phyloP scores from a whole-genome alignment of 2,797 vertebrate species.

The Pelochelys cantorii region DNA sequence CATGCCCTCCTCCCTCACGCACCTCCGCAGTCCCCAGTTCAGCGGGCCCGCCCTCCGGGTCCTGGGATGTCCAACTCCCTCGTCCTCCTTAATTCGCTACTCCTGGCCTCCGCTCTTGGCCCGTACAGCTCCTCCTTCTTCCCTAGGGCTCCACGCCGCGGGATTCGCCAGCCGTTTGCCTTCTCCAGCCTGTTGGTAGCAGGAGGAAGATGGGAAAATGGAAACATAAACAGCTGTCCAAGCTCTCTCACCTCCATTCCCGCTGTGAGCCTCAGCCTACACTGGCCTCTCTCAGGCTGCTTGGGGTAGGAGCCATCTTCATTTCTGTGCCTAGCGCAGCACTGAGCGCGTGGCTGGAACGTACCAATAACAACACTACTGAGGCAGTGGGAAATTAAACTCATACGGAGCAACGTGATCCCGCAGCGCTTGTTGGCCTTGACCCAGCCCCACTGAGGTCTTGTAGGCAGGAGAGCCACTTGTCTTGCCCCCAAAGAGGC shows the following conservation, averaged over 20 bases:
- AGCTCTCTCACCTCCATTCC: background rate
- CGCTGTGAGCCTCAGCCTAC: background rate
- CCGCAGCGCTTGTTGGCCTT: fast-evolving
- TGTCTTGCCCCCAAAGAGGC: background rate
- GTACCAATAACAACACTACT: background rate
- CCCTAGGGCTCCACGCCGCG: background rate
- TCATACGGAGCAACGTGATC: too few relatives aligned
- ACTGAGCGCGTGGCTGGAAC: fast-evolving
- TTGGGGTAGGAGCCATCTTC: background rate
- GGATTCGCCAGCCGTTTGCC: background rate
- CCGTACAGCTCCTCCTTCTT: background rate
- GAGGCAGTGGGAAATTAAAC: background rate
- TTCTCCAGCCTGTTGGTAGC: background rate
- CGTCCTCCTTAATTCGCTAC: background rate
- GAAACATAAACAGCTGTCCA: background rate
- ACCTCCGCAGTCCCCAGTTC: background rate
- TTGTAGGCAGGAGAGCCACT: background rate
- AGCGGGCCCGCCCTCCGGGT: background rate
- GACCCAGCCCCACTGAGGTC: background rate
- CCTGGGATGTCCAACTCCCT: background rate
- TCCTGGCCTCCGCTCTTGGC: background rate
- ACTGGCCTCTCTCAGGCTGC: background rate
- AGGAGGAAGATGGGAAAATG: background rate
- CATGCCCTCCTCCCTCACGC: background rate
- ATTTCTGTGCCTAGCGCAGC: background rate